phyloP scores from a whole-genome alignment of 35 echinoderm and acorn worm genomes.

The Apostichopus japonicus region DNA sequence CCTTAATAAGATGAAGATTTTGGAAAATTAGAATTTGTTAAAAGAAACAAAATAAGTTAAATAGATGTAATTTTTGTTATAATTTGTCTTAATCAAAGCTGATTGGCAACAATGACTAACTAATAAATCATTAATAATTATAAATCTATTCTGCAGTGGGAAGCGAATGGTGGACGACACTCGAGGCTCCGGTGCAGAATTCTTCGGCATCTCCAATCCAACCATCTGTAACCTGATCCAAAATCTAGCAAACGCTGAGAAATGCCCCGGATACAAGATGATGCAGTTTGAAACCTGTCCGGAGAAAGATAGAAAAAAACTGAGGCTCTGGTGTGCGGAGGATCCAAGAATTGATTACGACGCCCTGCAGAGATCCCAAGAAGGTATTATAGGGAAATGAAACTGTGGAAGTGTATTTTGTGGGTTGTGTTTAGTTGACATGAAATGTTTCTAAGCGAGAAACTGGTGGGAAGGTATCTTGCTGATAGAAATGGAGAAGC shows the following conservation, averaged over 20 bases:
- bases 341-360: slow-evolving; percentile 69
- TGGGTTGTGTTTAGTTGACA: too few relatives aligned
- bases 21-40: too few relatives aligned
- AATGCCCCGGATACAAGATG: slow-evolving; percentile 80
- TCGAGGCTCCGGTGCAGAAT: slow-evolving; percentile 70
- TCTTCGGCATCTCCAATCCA: slow-evolving; percentile 93
- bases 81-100: too few relatives aligned
- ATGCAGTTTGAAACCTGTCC: slow-evolving; percentile 84
- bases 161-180: slow-evolving; percentile 45
- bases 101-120: too few relatives aligned
- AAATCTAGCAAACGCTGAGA: slow-evolving; percentile 66
- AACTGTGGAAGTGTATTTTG: too few relatives aligned
- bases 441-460: too few relatives aligned
- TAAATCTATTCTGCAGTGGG: slow-evolving; percentile 16
- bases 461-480: too few relatives aligned
- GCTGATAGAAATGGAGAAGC: too few relatives aligned
- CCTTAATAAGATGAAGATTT: too few relatives aligned
- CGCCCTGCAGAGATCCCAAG: slow-evolving; percentile 38
- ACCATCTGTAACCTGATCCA: slow-evolving; percentile 97
- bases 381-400: not conserved
- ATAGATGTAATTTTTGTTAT: too few relatives aligned
- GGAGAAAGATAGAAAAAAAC: slow-evolving; percentile 58
- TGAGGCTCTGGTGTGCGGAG: slow-evolving; percentile 57
- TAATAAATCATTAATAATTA: too few relatives aligned
- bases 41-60: too few relatives aligned